A percentile compares a stretch with the other conserved stretches of the same genome.
Evolutionary conservation across 2,888 invertebrate genomes (phyloP).

Genomic region (Clistopyga incitator): DNA sequence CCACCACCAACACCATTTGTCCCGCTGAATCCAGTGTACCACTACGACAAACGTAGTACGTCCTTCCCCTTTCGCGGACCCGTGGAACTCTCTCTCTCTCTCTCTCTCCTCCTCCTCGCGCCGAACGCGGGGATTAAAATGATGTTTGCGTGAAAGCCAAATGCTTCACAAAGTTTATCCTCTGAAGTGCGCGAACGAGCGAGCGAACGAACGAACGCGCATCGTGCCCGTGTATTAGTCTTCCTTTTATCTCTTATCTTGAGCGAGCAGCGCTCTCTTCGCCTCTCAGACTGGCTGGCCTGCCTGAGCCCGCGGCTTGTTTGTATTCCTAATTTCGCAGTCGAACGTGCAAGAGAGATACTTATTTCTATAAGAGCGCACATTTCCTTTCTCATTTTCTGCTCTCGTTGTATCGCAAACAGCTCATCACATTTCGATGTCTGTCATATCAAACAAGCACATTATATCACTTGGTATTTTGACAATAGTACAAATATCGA

Average conservation of each 20-base stretch:
- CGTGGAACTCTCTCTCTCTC: constrained; percentile 51
- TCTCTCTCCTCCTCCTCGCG: constrained; percentile 53
- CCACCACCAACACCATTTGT: constrained; percentile 52
- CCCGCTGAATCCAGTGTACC: constrained; percentile 58
- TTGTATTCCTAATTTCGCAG: constrained; percentile 77
- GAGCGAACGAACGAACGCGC: constrained; percentile 50
- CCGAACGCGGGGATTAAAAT: constrained; percentile 82
- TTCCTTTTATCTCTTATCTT: constrained; percentile 81
- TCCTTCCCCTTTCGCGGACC: constrained; percentile 54
- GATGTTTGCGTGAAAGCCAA: constrained; percentile 84
- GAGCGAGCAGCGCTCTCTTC: constrained; percentile 54
- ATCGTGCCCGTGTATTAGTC: constrained; percentile 77
- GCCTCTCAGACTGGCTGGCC: constrained; percentile 30
- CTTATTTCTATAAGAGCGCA: constrained; percentile 59
- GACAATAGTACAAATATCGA: no score
- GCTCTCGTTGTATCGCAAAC: background rate
- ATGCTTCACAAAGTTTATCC: constrained; percentile 84
- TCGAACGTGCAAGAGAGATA: constrained; percentile 65
- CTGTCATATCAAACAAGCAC: background rate
- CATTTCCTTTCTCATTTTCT: constrained; percentile 44
- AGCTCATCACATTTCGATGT: constrained; percentile 21
- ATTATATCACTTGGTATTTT: no score
- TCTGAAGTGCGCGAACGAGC: constrained; percentile 78
- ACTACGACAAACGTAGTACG: constrained; percentile 33
- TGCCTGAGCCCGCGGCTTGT: constrained; percentile 64